A percentile compares a stretch with the other conserved stretches of the same genome.
These are phyloP conservation scores for Enteromius radiatus DNA, from an alignment of 2,797 vertebrate species.

Conservation along the genomic window DNA sequence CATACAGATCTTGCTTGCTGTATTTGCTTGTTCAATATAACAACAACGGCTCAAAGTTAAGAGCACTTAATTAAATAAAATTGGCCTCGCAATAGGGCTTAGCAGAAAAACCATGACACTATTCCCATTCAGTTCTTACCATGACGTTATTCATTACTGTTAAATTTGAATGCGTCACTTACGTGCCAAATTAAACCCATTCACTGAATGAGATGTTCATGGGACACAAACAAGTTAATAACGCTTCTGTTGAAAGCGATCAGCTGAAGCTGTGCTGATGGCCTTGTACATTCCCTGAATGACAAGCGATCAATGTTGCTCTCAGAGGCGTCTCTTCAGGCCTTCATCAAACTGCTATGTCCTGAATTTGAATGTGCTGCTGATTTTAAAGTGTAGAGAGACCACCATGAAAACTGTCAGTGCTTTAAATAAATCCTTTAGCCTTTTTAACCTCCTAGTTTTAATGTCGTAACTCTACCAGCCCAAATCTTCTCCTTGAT, in stretches of 20 bases:
- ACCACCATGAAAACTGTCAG: conserved; percentile 10
- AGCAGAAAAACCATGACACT: not conserved
- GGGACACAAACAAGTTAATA: conserved; percentile 18
- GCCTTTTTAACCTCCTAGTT: conserved; percentile 6
- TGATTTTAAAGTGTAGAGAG: conserved; percentile 13
- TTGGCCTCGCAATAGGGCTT: not conserved
- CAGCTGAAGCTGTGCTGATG: conserved; percentile 8
- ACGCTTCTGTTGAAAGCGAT: conserved; percentile 3
- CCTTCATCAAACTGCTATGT: conserved; percentile 4
- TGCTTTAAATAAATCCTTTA: conserved; percentile 26
- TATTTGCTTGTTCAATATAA: not conserved
- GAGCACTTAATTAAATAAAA: not conserved
- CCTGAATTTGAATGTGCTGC: not conserved
- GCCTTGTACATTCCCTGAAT: conserved; percentile 27
- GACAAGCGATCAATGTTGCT: conserved; percentile 36
- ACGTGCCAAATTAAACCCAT: not conserved
- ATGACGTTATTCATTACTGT: not conserved
- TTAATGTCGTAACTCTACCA: conserved; percentile 1
- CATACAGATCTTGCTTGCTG: not conserved
- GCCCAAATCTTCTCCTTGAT: conserved; percentile 1
- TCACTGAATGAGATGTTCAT: not conserved
- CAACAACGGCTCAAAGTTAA: not conserved
- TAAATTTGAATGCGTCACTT: not conserved
- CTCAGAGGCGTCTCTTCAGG: not conserved
- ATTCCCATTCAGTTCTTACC: not conserved